Conservation (phyloP, 1,140 invertebrate species). For the Trialeurodes vaporariorum region DNA sequence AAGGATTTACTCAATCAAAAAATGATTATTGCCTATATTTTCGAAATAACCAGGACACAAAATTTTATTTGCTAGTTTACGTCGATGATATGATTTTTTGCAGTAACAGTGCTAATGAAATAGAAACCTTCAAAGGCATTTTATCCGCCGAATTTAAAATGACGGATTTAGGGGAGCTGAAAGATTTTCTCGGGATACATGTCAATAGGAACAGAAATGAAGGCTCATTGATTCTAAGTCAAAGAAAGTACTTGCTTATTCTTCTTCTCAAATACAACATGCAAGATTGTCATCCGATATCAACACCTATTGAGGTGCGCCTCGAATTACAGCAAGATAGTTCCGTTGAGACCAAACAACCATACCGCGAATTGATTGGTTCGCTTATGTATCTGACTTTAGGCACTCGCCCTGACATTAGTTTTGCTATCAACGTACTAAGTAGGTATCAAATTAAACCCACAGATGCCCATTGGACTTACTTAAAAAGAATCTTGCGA, state of each 20-base stretch:
- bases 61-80: not conserved
- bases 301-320: constrained; percentile 6
- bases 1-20: too few species aligned
- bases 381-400: constrained; percentile 27
- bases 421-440: constrained; percentile 23
- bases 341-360: not conserved
- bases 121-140: not conserved
- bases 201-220: not conserved
- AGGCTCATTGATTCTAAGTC: not conserved
- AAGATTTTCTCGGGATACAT: constrained; percentile 16
- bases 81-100: constrained; percentile 3
- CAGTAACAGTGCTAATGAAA: not conserved
- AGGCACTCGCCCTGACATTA: constrained; percentile 27
- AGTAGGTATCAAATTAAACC: constrained; percentile 26
- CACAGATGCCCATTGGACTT: constrained; percentile 23
- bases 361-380: too few species aligned
- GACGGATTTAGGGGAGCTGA: constrained; percentile 30
- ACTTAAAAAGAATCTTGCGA: constrained; percentile 24
- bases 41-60: too few species aligned
- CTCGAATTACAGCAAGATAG: too few species aligned
- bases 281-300: not conserved
- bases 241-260: not conserved
- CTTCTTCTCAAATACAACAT: constrained; percentile 1
- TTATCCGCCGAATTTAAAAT: constrained; percentile 29
- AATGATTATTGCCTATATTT: constrained; percentile 1